A percentile compares a stretch with the other conserved stretches of the same genome.
These are phyloP conservation scores for Oreamnos americanus DNA, from an alignment of 2,113 vertebrate species.

Conservation along the genomic window DNA sequence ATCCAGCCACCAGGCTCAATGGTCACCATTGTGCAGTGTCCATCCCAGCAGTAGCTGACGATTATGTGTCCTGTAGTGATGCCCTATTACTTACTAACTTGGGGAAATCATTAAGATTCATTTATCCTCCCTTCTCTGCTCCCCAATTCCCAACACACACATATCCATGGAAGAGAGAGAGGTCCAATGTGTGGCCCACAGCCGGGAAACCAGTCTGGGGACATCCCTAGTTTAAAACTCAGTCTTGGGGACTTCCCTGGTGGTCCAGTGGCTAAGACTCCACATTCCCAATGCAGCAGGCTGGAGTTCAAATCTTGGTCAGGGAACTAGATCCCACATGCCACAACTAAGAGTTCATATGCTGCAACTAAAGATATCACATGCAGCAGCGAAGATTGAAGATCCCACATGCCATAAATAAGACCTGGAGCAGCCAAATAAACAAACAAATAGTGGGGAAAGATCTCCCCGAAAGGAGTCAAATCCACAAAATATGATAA, in stretches of 20 bases:
- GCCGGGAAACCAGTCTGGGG: background rate
- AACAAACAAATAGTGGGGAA: background rate
- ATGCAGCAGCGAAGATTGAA: background rate
- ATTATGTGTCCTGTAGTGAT: background rate
- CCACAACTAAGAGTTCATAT: background rate
- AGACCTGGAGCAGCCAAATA: background rate
- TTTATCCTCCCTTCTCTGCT: background rate
- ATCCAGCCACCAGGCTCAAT: background rate
- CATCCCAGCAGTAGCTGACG: background rate
- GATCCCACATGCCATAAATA: background rate
- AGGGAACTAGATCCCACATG: background rate
- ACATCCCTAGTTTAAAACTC: background rate
- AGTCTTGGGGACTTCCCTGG: background rate
- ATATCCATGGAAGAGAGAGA: background rate
- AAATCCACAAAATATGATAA: background rate
- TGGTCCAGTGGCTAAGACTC: background rate
- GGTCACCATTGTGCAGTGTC: background rate
- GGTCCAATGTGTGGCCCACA: background rate
- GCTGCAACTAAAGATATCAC: rapidly evolving
- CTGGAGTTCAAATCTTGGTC: background rate
- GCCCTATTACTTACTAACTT: background rate
- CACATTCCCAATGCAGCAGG: background rate
- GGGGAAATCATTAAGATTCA: background rate
- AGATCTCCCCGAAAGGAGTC: background rate
- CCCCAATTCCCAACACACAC: background rate